These are phyloP conservation scores for Leptopilina boulardi DNA, from an alignment of 1,140 invertebrate species.

Conservation along the genomic window DNA sequence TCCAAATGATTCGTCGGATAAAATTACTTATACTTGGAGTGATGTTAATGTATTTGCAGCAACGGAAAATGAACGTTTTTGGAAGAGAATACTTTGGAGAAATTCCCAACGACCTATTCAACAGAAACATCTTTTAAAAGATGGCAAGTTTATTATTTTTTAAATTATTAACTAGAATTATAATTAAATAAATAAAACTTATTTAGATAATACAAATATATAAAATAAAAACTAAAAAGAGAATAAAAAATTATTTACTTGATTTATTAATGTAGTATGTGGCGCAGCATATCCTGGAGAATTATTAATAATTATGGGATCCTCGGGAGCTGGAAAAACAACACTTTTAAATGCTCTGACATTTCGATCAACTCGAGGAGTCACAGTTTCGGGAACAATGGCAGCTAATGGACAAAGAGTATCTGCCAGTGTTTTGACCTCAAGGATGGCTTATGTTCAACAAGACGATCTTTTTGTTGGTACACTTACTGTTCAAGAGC, in stretches of 20 bases:
- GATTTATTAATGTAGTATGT: conserved; percentile 80
- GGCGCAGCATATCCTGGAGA: conserved; percentile 93
- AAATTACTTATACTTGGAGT: conserved; percentile 67
- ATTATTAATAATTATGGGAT: conserved; percentile 94
- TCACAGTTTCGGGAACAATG: conserved; percentile 83
- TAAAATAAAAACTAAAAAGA: too few relatives aligned
- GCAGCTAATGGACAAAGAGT: conserved; percentile 85
- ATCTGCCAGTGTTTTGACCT: conserved; percentile 81
- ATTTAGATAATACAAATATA: too few relatives aligned
- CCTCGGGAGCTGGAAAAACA: conserved; percentile 97
- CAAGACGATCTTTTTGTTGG: conserved; percentile 97
- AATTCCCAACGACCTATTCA: conserved; percentile 52
- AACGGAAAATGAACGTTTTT: conserved; percentile 53
- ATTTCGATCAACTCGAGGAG: conserved; percentile 82
- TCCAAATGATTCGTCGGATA: conserved; percentile 46
- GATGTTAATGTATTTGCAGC: conserved; percentile 64
- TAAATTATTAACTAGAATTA: too few relatives aligned
- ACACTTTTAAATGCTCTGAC: conserved; percentile 95
- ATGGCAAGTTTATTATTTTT: conserved; percentile 52
- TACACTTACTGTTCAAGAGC: conserved; percentile 93
- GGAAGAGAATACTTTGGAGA: conserved; percentile 49
- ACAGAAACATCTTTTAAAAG: conserved; percentile 64
- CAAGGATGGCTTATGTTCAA: conserved; percentile 94
- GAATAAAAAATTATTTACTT: neutral
- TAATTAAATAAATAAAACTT: too few relatives aligned